phyloP scores from a whole-genome alignment of 2,797 vertebrate species.

The Benthosema pterotum region DNA sequence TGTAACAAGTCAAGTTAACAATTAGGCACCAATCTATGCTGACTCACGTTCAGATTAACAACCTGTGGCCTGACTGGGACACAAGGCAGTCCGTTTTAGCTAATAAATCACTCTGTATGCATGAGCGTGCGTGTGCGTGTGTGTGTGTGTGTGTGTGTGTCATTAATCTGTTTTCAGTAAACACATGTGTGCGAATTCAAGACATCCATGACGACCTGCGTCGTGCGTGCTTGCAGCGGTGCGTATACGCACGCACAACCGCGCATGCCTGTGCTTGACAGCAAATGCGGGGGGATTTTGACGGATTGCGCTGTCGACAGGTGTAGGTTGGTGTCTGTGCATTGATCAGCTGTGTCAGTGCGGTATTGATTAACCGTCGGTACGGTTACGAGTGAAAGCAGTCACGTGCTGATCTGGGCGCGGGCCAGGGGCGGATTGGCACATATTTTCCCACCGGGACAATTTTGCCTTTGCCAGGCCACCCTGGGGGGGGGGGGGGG shows the following conservation, averaged over 20 bases:
- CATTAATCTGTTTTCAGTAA: too few relatives aligned
- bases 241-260: too few relatives aligned
- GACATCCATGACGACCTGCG: too few relatives aligned
- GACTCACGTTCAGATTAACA: conserved; percentile 23
- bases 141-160: neutral
- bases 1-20: conserved; percentile 33
- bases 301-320: neutral
- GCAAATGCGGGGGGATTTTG: neutral
- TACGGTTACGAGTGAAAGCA: neutral
- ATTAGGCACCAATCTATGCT: conserved; percentile 36
- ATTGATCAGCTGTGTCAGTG: too few relatives aligned
- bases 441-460: too few relatives aligned
- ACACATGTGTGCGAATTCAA: too few relatives aligned
- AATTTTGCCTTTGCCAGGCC: too few relatives aligned
- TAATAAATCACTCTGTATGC: conserved; percentile 1
- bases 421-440: too few relatives aligned
- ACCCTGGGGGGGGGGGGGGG: too few relatives aligned
- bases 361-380: neutral
- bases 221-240: too few relatives aligned
- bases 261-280: too few relatives aligned
- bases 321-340: neutral
- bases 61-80: conserved; percentile 7
- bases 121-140: conserved; percentile 18
- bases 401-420: neutral
- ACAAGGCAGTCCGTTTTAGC: neutral